Percentiles rank a stretch among this genome's conserved stretches.
phyloP scores from a whole-genome alignment of 2,888 invertebrate species.

The Apomyelois bistriatella region DNA sequence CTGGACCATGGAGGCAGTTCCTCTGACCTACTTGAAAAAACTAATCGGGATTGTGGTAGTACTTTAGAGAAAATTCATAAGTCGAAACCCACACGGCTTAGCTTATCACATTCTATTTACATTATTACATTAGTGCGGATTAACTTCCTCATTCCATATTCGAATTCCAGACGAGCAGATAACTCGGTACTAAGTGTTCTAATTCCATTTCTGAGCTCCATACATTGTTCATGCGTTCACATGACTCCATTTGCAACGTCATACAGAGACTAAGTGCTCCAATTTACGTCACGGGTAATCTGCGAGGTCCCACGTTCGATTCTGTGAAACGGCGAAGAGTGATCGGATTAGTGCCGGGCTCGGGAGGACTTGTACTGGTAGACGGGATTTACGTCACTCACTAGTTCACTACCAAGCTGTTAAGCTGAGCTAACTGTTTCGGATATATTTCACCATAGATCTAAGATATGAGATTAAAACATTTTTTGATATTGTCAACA shows the following conservation, averaged over 20 bases:
- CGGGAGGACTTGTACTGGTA: background rate
- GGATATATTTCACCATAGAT: too few species aligned
- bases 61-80: too few species aligned
- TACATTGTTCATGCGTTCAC: background rate
- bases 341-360: conserved; percentile 13
- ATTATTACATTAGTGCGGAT: background rate
- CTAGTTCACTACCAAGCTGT: background rate
- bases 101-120: too few species aligned
- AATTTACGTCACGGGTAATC: conserved; percentile 15
- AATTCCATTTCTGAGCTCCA: background rate
- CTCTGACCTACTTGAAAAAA: too few species aligned
- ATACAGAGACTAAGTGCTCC: conserved; percentile 11
- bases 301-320: conserved; percentile 10
- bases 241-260: background rate
- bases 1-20: too few species aligned
- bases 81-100: too few species aligned
- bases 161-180: too few species aligned
- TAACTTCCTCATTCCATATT: background rate
- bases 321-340: conserved; percentile 9
- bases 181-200: background rate
- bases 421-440: too few species aligned
- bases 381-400: background rate
- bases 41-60: too few species aligned
- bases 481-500: too few species aligned
- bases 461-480: too few species aligned